Evolutionary conservation across 1,140 invertebrate species (phyloP).

Genomic region (Drosophila aff.): DNA sequence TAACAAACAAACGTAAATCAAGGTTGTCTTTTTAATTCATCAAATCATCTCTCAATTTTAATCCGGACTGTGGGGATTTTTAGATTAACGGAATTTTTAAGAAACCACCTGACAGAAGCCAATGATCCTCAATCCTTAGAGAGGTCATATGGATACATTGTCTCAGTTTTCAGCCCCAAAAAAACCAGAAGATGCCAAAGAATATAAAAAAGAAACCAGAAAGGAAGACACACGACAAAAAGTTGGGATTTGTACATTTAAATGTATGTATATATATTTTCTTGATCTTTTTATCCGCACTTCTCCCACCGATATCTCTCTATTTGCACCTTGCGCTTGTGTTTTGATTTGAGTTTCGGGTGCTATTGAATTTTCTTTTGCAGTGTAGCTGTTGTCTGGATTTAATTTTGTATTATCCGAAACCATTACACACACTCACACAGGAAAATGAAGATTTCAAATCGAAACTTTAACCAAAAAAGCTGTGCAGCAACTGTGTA

Average conservation of each 20-base stretch:
- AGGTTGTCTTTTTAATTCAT: not conserved
- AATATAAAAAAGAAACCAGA: constrained; percentile 19
- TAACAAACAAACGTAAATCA: constrained; percentile 49
- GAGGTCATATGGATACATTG: not conserved
- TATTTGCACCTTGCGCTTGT: constrained; percentile 29
- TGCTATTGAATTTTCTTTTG: constrained; percentile 5
- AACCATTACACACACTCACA: constrained; percentile 68
- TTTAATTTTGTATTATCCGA: constrained; percentile 47
- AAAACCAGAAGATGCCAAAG: not conserved
- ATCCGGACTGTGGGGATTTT: not conserved
- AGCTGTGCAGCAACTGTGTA: constrained; percentile 15
- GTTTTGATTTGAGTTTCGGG: constrained; percentile 24
- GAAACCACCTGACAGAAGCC: too few species aligned
- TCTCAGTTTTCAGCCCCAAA: not conserved
- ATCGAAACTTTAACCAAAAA: constrained; percentile 29
- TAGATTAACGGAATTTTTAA: not conserved
- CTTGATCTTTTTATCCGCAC: constrained; percentile 36
- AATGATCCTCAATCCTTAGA: too few species aligned
- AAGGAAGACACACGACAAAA: constrained; percentile 58
- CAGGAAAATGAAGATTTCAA: constrained; percentile 78
- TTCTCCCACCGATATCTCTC: constrained; percentile 10
- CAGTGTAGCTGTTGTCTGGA: constrained; percentile 28
- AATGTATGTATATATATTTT: constrained; percentile 73
- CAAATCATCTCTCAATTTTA: not conserved
- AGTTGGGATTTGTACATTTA: constrained; percentile 75